Conservation (phyloP, 2,888 invertebrate species). For the Zootermopsis nevadensis region DNA sequence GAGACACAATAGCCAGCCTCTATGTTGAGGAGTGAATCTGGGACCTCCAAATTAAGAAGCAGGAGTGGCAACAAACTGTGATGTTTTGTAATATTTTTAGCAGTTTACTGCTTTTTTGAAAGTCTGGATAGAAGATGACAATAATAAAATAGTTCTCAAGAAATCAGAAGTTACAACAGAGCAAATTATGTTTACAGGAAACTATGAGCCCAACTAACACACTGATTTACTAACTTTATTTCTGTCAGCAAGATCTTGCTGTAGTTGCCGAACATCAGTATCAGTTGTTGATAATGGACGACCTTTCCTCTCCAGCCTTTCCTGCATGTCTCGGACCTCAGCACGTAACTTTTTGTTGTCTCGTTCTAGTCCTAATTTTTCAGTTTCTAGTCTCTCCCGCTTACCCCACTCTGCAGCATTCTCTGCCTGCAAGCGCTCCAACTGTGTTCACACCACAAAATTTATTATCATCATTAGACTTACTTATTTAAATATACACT, state of each 20-base stretch:
- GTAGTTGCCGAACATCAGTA: slow-evolving; percentile 72
- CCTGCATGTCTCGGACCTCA: slow-evolving; percentile 78
- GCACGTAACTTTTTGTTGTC: slow-evolving; percentile 86
- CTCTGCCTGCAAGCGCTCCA: slow-evolving; percentile 89
- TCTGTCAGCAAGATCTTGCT: slow-evolving; percentile 75
- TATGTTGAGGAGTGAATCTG: too few relatives aligned
- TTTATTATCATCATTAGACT: not conserved
- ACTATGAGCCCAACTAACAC: slow-evolving; percentile 14
- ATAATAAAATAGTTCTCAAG: too few relatives aligned
- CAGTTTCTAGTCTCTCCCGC: slow-evolving; percentile 89
- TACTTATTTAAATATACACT: too few relatives aligned
- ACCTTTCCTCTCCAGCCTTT: slow-evolving; percentile 73
- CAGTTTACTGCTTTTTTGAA: too few relatives aligned
- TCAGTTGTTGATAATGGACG: slow-evolving; percentile 74
- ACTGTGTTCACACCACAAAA: slow-evolving; percentile 63
- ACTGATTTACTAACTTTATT: slow-evolving; percentile 66
- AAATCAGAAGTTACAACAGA: too few relatives aligned
- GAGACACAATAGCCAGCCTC: too few relatives aligned
- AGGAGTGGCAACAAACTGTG: too few relatives aligned
- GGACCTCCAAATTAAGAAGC: too few relatives aligned
- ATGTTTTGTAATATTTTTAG: too few relatives aligned
- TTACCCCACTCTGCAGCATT: slow-evolving; percentile 96
- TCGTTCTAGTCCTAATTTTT: slow-evolving; percentile 86
- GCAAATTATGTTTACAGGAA: too few relatives aligned
- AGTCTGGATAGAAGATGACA: too few relatives aligned